These are phyloP conservation scores for Tetragnatha versicolor DNA, from an alignment of 1,140 invertebrate species.

Conservation along the genomic window DNA sequence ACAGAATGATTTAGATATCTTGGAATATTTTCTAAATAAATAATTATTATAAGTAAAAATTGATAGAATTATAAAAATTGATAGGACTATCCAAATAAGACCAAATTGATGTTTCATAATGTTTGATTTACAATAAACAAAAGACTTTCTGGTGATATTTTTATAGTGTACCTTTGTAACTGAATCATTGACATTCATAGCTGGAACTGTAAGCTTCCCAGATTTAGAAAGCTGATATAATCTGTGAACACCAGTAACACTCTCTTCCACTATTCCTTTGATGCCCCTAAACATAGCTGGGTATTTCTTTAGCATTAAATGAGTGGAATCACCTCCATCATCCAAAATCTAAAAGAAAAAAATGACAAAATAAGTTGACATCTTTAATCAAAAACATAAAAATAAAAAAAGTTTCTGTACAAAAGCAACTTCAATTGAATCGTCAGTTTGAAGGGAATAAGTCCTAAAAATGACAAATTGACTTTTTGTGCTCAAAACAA, in stretches of 20 bases:
- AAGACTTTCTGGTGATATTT: too few species aligned
- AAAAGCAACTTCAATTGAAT: background rate
- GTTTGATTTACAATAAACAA: too few species aligned
- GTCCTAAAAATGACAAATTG: too few species aligned
- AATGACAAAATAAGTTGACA: background rate
- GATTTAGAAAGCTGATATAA: constrained; percentile 95
- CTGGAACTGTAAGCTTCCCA: constrained; percentile 92
- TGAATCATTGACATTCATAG: constrained; percentile 99
- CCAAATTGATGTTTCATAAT: too few species aligned
- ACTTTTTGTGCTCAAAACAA: too few species aligned
- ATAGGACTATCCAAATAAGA: too few species aligned
- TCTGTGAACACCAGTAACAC: constrained; percentile 95
- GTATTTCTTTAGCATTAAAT: constrained; percentile 96
- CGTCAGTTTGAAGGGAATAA: background rate
- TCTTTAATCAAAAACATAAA: background rate
- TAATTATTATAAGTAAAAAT: too few species aligned
- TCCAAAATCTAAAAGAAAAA: constrained; percentile 78
- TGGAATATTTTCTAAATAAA: too few species aligned
- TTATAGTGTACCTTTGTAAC: constrained; percentile 89
- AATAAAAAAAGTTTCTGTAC: background rate
- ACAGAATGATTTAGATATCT: too few species aligned
- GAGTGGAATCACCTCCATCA: constrained; percentile 96
- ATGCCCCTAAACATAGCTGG: constrained; percentile 94
- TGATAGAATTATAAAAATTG: too few species aligned
- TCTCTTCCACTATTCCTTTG: constrained; percentile 97